phyloP scores from a whole-genome alignment of 2,888 invertebrate genomes.

The Lamellibrachia satsuma region DNA sequence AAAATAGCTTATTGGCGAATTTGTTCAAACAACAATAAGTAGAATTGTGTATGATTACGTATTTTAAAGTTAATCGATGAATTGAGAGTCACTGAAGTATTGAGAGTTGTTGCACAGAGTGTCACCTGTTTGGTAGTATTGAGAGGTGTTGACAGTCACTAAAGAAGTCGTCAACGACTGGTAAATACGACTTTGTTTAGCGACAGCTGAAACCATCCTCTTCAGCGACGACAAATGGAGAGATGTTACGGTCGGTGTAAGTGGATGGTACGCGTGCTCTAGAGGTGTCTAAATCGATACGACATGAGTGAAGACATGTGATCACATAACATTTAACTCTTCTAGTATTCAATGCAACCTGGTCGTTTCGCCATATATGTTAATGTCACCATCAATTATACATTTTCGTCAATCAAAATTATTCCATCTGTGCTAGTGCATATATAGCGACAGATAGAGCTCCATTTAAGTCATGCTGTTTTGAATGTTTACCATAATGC shows the following conservation, averaged over 20 bases:
- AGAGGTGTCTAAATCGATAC: not conserved
- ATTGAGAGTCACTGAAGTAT: not conserved
- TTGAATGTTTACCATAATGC: not conserved
- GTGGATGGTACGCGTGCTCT: not conserved
- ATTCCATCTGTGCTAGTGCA: not conserved
- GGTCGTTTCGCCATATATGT: not conserved
- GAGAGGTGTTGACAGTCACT: not conserved
- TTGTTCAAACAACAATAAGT: not conserved
- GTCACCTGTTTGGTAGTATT: too few species aligned
- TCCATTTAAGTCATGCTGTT: not conserved
- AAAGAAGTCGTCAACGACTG: not conserved
- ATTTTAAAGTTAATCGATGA: not conserved
- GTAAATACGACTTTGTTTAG: not conserved
- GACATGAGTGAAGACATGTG: not conserved
- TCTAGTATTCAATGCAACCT: not conserved
- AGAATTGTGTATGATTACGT: not conserved
- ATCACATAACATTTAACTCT: not conserved
- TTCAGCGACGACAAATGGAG: not conserved
- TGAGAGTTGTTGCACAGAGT: not conserved
- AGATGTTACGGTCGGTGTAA: not conserved
- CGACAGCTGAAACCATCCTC: not conserved
- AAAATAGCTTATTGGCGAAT: not conserved
- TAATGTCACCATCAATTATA: not conserved
- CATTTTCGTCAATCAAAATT: not conserved
- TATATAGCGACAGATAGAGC: not conserved